Evolutionary conservation across 2,888 invertebrate genomes (phyloP).

Genomic region (Andrena marginata): DNA sequence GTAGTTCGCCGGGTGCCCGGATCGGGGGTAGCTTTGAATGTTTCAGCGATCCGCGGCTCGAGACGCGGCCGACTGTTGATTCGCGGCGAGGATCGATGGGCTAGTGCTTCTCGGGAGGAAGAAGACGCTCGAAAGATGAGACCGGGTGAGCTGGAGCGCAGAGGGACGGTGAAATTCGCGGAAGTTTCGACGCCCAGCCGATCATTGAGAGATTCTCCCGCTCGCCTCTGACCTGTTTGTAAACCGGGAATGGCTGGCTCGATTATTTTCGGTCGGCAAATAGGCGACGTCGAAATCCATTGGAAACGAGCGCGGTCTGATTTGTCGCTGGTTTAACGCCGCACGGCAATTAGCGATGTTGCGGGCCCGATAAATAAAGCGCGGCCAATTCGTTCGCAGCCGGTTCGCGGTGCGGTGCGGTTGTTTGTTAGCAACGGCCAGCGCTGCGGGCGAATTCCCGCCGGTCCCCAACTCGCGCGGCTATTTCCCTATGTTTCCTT

Average conservation of each 20-base stretch:
- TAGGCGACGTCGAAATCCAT: slow-evolving; percentile 26
- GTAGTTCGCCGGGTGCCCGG: too few species aligned
- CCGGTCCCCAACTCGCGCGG: not conserved
- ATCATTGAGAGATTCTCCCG: slow-evolving; percentile 16
- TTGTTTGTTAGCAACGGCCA: slow-evolving; percentile 19
- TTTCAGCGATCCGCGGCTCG: not conserved
- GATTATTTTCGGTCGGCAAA: slow-evolving; percentile 35
- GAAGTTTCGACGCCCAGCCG: slow-evolving; percentile 4
- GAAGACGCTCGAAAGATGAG: not conserved
- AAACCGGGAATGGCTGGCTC: not conserved
- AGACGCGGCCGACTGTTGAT: not conserved
- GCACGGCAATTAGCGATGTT: slow-evolving; percentile 38
- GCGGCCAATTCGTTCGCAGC: slow-evolving; percentile 24
- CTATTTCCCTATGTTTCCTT: too few species aligned
- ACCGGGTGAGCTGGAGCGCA: not conserved
- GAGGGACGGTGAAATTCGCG: not conserved
- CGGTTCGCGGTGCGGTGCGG: not conserved
- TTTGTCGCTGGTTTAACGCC: slow-evolving; percentile 39
- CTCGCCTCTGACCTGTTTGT: not conserved
- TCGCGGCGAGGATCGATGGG: slow-evolving; percentile 1
- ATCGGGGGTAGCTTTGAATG: not conserved
- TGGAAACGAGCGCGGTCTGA: slow-evolving; percentile 22
- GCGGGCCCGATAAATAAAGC: slow-evolving; percentile 21
- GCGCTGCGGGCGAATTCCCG: not conserved
- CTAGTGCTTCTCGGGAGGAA: not conserved